These are phyloP conservation scores for Ptilorrhoa leucosticta DNA, from an alignment of 2,113 vertebrate genomes.

Conservation along the genomic window DNA sequence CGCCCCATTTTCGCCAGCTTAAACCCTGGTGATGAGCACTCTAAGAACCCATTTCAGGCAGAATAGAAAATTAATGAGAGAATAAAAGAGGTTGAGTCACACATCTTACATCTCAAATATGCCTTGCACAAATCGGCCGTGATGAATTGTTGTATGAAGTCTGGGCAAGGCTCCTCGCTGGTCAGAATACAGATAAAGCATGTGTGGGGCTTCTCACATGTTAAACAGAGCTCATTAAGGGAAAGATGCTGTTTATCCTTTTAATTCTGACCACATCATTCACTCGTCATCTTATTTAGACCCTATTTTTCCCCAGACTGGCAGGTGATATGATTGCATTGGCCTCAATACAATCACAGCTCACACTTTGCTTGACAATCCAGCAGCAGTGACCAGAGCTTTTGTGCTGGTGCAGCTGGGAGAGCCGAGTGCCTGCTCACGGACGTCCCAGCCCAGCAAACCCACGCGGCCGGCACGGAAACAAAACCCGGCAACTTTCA, in stretches of 20 bases:
- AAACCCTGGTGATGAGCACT: background rate
- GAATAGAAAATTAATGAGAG: constrained; percentile 60
- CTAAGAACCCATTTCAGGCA: constrained; percentile 36
- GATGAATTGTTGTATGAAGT: constrained; percentile 42
- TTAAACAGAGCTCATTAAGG: constrained; percentile 28
- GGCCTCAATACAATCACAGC: background rate
- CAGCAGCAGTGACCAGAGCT: constrained; percentile 10
- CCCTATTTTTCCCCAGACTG: constrained; percentile 1
- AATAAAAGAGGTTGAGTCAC: constrained; percentile 60
- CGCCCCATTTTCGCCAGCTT: background rate
- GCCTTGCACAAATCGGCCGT: background rate
- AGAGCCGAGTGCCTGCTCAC: background rate
- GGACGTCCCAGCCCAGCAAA: background rate
- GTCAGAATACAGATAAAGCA: constrained; percentile 58
- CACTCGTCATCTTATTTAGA: constrained; percentile 9
- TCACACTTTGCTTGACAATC: background rate
- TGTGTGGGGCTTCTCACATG: constrained; percentile 12
- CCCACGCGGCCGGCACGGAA: background rate
- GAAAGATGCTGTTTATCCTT: constrained; percentile 22
- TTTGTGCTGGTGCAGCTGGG: constrained; percentile 38
- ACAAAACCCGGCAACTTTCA: constrained; percentile 29
- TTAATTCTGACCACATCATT: constrained; percentile 38
- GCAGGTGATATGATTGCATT: constrained; percentile 36
- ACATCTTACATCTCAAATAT: constrained; percentile 49
- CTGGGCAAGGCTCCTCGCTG: background rate